phyloP scores from a whole-genome alignment of 2,113 vertebrate genomes.

The Gopherus evgoodei region DNA sequence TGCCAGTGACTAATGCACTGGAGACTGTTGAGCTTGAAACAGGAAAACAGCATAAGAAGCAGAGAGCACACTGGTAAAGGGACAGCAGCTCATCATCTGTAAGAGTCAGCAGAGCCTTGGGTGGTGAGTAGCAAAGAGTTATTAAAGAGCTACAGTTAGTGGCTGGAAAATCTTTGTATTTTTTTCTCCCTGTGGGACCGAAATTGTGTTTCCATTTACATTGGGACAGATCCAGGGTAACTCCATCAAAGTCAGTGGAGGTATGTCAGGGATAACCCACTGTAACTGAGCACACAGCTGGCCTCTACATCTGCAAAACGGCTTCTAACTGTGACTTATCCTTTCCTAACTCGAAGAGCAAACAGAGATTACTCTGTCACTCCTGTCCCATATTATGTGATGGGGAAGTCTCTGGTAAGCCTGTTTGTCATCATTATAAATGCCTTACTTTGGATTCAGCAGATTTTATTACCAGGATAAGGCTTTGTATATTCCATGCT shows the following conservation, averaged over 20 bases:
- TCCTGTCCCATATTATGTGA: rapidly evolving
- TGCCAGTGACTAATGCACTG: neutral
- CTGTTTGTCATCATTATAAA: neutral
- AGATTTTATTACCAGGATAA: rapidly evolving
- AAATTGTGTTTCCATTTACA: neutral
- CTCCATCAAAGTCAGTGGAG: neutral
- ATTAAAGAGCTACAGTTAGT: rapidly evolving
- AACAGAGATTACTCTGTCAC: neutral
- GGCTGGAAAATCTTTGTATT: neutral
- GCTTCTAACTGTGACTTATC: rapidly evolving
- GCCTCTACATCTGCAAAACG: rapidly evolving
- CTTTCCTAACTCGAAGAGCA: neutral
- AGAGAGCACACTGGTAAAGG: neutral
- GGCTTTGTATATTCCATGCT: neutral
- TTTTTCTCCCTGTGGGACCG: neutral
- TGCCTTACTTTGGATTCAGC: neutral
- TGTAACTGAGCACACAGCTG: rapidly evolving
- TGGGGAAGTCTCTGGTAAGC: neutral
- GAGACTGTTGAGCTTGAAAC: neutral
- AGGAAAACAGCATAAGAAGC: neutral
- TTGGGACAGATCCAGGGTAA: neutral
- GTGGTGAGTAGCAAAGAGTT: conserved; percentile 32
- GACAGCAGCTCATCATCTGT: neutral
- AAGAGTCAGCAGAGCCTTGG: neutral
- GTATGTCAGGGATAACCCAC: neutral